Evolutionary conservation across 2,113 vertebrate genomes (phyloP), one percentile per base, ranked within the genome.

Genomic region (Girardinichthys multiradiatus): DNA sequence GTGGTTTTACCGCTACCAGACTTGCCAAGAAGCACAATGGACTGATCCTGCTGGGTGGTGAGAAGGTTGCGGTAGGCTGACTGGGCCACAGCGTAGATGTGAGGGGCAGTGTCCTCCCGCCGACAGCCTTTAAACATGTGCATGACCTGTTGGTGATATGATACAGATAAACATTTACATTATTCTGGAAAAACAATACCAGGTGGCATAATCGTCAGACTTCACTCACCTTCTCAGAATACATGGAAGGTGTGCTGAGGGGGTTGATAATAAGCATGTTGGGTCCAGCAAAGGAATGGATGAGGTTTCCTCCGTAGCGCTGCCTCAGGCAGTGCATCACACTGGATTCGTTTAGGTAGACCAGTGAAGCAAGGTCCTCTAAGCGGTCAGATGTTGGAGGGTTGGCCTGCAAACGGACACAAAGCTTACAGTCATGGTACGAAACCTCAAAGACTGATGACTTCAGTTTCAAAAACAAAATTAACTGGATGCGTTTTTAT

Each of bases 91-190:
- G 95, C 94, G 0, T 99, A 99, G 84, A 99, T 93, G 82, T 99
- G 97, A 2, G 98, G 97, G 7, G 97, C 96, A 0, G 91, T 92
- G 91, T 98, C 97, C 72, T 99, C 97, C 10, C 96, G 91, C 42
- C 97, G 94, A 74, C 96, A 98, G 28, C 97, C 97, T 87, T 99
- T 99, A 91, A 99, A 99, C 98, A 99, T 99, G 93, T 98, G 97
- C 96, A 99, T 99, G 82, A 99, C 98, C 97, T 99, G 86, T 26
- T 4, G 0, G 61, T 8, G 30, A 45, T 17, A 5, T 17, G 17
- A 45, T 45, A 45, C 14, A 45, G 42, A 45, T 45, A 45, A 45
- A 45, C 42, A 1, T 17, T 45, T 17, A 45, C 14, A 45, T 17
- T 45, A 17, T 45, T n/a, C n/a, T n/a, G n/a, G n/a, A n/a, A n/a